These are phyloP conservation scores for Drosophila paulistorum DNA, from an alignment of 1,140 invertebrate species.

Conservation along the genomic window DNA sequence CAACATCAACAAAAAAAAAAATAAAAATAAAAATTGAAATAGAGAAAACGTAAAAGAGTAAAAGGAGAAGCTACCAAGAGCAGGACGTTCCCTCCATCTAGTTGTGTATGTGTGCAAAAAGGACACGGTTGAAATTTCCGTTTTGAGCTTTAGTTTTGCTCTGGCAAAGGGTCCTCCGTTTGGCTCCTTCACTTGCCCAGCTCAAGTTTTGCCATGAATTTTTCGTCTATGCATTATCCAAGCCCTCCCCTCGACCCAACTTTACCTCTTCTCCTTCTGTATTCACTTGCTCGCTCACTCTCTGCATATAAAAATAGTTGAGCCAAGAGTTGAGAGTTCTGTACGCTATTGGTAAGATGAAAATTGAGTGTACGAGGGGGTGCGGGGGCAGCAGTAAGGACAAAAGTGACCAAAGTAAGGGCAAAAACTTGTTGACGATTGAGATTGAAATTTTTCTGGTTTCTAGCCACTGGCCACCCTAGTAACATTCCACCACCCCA, in stretches of 20 bases:
- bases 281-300: background rate
- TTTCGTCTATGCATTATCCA: constrained; percentile 74
- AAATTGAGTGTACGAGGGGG: constrained; percentile 16
- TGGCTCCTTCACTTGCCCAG: constrained; percentile 32
- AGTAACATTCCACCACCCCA: too few relatives aligned
- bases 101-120: constrained; percentile 54
- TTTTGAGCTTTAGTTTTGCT: constrained; percentile 61
- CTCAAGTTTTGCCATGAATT: constrained; percentile 78
- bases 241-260: background rate
- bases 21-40: constrained; percentile 3
- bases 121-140: constrained; percentile 71
- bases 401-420: constrained; percentile 15
- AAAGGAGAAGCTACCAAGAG: constrained; percentile 8
- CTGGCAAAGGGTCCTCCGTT: constrained; percentile 14
- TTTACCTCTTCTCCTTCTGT: background rate
- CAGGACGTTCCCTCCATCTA: constrained; percentile 23
- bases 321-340: constrained; percentile 25
- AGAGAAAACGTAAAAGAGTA: constrained; percentile 11
- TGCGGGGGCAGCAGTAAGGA: too few relatives aligned
- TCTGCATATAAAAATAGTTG: constrained; percentile 66
- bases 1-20: constrained; percentile 6
- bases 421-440: constrained; percentile 78
- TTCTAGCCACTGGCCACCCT: constrained; percentile 46
- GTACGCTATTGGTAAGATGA: constrained; percentile 38
- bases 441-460: constrained; percentile 77